A percentile compares a stretch with the other conserved stretches of the same genome.
Evolutionary conservation across 2,113 vertebrate species (phyloP).

Genomic region (Myocastor coypus): DNA sequence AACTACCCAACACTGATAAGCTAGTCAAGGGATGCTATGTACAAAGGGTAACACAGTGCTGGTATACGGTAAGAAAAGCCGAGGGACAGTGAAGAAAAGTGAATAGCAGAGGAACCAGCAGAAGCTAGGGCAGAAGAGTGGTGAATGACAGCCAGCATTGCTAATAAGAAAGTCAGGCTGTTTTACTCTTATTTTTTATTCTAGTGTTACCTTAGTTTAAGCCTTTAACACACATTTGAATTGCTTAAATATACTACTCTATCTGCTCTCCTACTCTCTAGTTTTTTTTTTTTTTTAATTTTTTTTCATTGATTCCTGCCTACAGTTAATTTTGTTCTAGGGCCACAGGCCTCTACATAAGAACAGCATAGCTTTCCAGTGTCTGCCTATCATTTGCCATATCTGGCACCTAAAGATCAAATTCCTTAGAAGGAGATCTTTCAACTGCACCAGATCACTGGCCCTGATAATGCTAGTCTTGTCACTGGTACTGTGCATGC

Average conservation of each 20-base stretch:
- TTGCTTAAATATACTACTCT: neutral
- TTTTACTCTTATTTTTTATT: neutral
- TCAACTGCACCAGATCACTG: neutral
- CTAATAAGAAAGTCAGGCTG: neutral
- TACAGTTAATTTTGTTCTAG: neutral
- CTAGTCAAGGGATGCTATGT: neutral
- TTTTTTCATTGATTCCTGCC: neutral
- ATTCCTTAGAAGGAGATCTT: neutral
- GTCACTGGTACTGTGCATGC: fast-evolving
- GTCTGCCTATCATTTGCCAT: neutral
- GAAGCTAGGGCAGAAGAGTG: neutral
- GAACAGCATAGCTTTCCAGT: neutral
- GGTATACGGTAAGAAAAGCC: neutral
- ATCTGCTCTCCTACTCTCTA: neutral
- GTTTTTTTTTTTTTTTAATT: neutral
- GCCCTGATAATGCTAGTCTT: neutral
- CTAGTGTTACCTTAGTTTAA: neutral
- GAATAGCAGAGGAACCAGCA: neutral
- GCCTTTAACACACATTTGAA: neutral
- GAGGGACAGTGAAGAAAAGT: neutral
- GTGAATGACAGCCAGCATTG: neutral
- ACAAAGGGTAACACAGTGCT: neutral
- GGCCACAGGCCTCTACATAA: neutral
- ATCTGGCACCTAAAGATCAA: neutral
- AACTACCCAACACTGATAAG: neutral